These are phyloP conservation scores for Glareola pratincola DNA, from an alignment of 2,113 vertebrate genomes.

Conservation along the genomic window DNA sequence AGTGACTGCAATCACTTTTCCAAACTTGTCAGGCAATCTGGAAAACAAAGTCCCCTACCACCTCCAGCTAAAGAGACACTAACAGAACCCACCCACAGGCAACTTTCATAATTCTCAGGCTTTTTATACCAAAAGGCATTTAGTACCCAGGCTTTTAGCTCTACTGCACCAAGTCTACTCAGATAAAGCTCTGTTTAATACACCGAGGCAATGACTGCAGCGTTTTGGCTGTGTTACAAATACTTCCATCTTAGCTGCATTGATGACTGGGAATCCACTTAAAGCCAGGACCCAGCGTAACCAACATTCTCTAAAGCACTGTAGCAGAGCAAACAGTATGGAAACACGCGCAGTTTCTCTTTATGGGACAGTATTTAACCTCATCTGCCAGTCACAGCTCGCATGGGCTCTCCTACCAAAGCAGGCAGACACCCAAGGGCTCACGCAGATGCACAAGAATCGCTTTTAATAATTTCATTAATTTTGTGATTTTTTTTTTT, in stretches of 20 bases:
- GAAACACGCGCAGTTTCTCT: not conserved
- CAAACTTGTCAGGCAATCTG: slow-evolving; percentile 13
- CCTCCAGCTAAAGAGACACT: slow-evolving; percentile 5
- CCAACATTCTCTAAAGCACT: not conserved
- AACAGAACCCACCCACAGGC: slow-evolving; percentile 38
- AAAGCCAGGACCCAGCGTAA: not conserved
- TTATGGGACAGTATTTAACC: not conserved
- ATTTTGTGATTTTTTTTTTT: not conserved
- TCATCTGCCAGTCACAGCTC: not conserved
- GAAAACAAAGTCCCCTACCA: slow-evolving; percentile 9
- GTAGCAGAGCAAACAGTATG: not conserved
- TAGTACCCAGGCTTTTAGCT: slow-evolving; percentile 6
- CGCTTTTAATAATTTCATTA: not conserved
- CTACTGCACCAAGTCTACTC: not conserved
- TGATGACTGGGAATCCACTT: not conserved
- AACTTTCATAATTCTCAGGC: not conserved
- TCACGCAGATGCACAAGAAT: not conserved
- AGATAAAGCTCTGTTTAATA: slow-evolving; percentile 11
- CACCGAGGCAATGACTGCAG: not conserved
- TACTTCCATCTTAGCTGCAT: not conserved
- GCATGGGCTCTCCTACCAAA: not conserved
- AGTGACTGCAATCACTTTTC: not conserved
- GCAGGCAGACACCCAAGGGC: not conserved
- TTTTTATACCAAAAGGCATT: slow-evolving; percentile 41
- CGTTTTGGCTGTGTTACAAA: not conserved